Evolutionary conservation across 1,140 invertebrate species (phyloP).

Genomic region (Danaus melanippus): DNA sequence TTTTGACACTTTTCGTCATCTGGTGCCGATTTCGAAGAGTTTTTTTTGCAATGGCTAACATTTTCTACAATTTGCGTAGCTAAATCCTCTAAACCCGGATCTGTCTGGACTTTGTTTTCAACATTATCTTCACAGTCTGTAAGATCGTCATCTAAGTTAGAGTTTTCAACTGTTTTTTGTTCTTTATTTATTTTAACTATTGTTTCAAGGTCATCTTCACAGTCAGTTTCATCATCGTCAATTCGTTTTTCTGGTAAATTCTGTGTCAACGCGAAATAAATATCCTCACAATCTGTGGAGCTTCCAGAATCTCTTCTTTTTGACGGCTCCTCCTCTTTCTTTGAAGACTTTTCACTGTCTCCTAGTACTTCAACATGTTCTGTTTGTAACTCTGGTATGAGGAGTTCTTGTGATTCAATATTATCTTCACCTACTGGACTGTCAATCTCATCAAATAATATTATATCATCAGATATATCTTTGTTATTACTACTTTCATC

Average conservation of each 20-base stretch:
- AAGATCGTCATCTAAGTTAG: constrained; percentile 30
- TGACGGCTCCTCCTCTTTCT: constrained; percentile 3
- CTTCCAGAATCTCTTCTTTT: constrained; percentile 25
- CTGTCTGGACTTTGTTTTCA: constrained; percentile 3
- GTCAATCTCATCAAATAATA: constrained; percentile 52
- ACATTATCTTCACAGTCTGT: constrained; percentile 51
- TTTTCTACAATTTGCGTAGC: constrained; percentile 26
- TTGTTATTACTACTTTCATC: constrained; percentile 15
- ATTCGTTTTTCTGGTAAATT: constrained; percentile 21
- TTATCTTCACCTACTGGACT: constrained; percentile 29
- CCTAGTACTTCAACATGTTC: constrained; percentile 4
- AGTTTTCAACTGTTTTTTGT: not conserved
- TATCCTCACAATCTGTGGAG: constrained; percentile 51
- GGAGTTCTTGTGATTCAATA: constrained; percentile 46
- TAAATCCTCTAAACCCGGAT: constrained; percentile 24
- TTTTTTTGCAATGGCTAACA: constrained; percentile 9
- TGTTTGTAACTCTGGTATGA: constrained; percentile 22
- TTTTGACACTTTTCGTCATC: not conserved
- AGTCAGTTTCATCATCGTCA: constrained; percentile 23
- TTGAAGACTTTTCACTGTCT: constrained; percentile 9
- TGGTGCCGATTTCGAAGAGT: too few relatives aligned
- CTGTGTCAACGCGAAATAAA: constrained; percentile 38
- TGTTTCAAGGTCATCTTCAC: constrained; percentile 13
- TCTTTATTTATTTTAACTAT: constrained; percentile 3
- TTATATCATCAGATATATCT: constrained; percentile 45